Evolutionary conservation across 2,888 invertebrate species (phyloP).

Genomic region (Mimas tiliae): DNA sequence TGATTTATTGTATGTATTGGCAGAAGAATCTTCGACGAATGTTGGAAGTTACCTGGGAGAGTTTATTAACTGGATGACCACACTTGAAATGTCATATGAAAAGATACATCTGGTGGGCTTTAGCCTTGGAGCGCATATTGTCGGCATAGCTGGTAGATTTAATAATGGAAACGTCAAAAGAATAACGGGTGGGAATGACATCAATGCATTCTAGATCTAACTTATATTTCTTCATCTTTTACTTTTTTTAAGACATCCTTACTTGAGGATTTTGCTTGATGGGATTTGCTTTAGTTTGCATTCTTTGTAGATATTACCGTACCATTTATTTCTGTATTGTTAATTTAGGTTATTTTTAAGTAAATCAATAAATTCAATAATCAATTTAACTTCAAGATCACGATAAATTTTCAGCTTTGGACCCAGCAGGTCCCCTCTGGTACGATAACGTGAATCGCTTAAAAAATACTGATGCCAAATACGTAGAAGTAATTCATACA

Average conservation of each 20-base stretch:
- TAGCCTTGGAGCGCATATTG: conserved; percentile 75
- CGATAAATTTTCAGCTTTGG: conserved; percentile 57
- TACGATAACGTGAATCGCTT: conserved; percentile 50
- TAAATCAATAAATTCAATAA: too few species aligned
- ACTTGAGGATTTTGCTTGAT: neutral
- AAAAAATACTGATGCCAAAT: conserved; percentile 54
- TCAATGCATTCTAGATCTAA: too few species aligned
- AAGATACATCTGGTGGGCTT: conserved; percentile 71
- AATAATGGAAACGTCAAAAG: conserved; percentile 55
- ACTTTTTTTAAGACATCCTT: neutral
- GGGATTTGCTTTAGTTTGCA: too few species aligned
- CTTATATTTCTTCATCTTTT: too few species aligned
- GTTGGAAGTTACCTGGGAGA: conserved; percentile 58
- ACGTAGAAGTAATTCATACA: conserved; percentile 76
- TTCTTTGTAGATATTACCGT: too few species aligned
- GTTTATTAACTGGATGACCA: conserved; percentile 57
- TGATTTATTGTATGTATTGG: conserved; percentile 60
- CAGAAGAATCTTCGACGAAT: conserved; percentile 53
- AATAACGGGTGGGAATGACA: conserved; percentile 59
- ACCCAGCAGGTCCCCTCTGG: conserved; percentile 74
- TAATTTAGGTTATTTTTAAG: too few species aligned
- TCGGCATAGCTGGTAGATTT: conserved; percentile 65
- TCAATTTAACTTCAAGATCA: neutral
- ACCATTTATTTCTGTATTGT: too few species aligned
- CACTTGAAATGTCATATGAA: conserved; percentile 51